phyloP scores from a whole-genome alignment of 2,797 vertebrate genomes.

The Petrocephalus sullivani region DNA sequence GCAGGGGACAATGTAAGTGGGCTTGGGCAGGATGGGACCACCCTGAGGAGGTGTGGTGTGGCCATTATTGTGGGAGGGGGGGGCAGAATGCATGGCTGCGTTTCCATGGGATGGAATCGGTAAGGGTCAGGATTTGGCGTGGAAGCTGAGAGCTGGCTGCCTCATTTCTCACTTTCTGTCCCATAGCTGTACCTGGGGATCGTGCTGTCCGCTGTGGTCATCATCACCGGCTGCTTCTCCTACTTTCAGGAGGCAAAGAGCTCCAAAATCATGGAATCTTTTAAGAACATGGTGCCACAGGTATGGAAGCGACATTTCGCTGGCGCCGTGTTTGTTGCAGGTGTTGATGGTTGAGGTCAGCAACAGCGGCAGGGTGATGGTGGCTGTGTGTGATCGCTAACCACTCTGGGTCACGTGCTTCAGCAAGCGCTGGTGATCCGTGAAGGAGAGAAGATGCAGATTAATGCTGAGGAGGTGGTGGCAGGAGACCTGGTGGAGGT shows the following conservation, averaged over 20 bases:
- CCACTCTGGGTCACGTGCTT: background rate
- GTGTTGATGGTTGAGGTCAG: background rate
- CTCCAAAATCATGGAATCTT: conserved; percentile 92
- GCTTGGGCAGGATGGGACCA: background rate
- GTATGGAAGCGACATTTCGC: conserved; percentile 44
- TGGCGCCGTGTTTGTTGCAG: background rate
- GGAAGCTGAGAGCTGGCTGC: background rate
- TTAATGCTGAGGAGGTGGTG: conserved; percentile 86
- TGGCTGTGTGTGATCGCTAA: background rate
- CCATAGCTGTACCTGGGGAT: conserved; percentile 81
- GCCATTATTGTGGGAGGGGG: background rate
- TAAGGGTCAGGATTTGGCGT: background rate
- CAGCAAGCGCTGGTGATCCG: conserved; percentile 91
- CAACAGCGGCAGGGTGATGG: background rate
- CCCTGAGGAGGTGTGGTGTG: background rate
- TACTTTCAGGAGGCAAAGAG: conserved; percentile 91
- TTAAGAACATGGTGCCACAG: conserved; percentile 93
- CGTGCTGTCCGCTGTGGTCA: conserved; percentile 82
- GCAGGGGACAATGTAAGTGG: conserved; percentile 65
- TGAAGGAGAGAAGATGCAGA: conserved; percentile 88
- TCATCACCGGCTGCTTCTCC: conserved; percentile 91
- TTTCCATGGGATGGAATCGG: background rate
- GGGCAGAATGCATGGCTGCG: background rate
- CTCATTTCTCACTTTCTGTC: background rate
- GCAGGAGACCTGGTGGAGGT: conserved; percentile 86